Evolutionary conservation across 1,140 invertebrate species (phyloP), one percentile per base, ranked within the genome.

Genomic region (Nylanderia fulva): DNA sequence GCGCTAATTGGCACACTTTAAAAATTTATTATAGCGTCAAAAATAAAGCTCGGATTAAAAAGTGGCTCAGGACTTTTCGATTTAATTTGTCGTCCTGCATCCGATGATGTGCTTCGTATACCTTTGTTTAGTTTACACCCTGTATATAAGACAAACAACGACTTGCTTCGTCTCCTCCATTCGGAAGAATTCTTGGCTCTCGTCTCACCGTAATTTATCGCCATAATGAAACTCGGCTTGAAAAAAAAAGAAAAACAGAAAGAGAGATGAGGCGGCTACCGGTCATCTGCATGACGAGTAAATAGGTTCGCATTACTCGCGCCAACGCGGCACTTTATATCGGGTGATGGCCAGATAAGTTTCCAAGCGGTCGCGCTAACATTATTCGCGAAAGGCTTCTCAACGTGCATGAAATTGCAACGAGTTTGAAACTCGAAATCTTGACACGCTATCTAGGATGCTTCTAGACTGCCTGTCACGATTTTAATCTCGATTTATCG

Each of bases 271-370:
- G 86, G 86, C 89, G 76, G 90, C 92, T 93, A 93, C 92, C 85
- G 92, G 90, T 93, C 92, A 92, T 93, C 91, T 93, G 91, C 91
- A 92, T 93, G 91, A 93, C 88, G 92, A 92, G 92, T 92, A 92
- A 92, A 92, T 93, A 91, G 92, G 86, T 84, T 92, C 91, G 90
- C 91, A 92, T 93, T 92, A 92, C 88, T 84, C 68, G 85, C 79
- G 90, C 84, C 86, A 91, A 90, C 88, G 87, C 86, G 88, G 88
- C 90, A 92, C 85, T 92, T 91, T 92, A 90, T 93, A 93, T 90
- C 88, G 79, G 80, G 45, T 77, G 85, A 71, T 86, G 82, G 71
- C 15, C 69, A 90, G 90, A 92, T 92, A 91, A 91, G 85, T 87
- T 86, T 66, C 64, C 72, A 15, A 71, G 74, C 48, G 33, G 21